phyloP scores from a whole-genome alignment of 1,140 invertebrate genomes.

The Centruroides sculpturatus region DNA sequence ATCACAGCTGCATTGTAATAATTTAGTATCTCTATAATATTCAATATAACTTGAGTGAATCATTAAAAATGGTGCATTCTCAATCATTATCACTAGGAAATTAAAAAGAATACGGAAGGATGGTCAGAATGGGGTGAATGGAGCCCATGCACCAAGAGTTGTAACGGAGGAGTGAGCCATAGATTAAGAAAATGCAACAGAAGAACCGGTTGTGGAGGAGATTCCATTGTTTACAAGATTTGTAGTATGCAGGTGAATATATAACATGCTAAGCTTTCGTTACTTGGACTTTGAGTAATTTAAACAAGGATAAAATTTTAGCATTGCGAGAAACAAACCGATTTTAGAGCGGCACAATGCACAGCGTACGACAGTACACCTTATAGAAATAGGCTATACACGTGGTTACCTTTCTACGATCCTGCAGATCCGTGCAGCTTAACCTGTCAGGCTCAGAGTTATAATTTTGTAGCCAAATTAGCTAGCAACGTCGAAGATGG shows the following conservation, averaged over 20 bases:
- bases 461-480: conserved; percentile 52
- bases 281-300: too few species aligned
- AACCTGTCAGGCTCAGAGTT: conserved; percentile 52
- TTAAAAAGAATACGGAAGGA: not conserved
- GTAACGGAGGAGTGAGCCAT: conserved; percentile 34
- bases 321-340: conserved; percentile 53
- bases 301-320: conserved; percentile 29
- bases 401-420: conserved; percentile 74
- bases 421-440: conserved; percentile 70
- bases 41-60: too few species aligned
- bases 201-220: conserved; percentile 54
- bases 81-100: too few species aligned
- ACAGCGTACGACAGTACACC: conserved; percentile 57
- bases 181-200: conserved; percentile 42
- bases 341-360: conserved; percentile 69
- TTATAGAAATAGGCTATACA: conserved; percentile 59
- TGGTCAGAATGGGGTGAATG: conserved; percentile 46
- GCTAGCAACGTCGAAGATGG: conserved; percentile 71
- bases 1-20: too few species aligned
- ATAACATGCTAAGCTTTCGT: too few species aligned
- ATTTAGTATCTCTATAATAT: too few species aligned
- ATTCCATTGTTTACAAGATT: conserved; percentile 66
- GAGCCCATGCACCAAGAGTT: conserved; percentile 52
- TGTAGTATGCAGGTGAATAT: conserved; percentile 70
- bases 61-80: too few species aligned